Evolutionary conservation across 2,113 vertebrate genomes (phyloP).

Genomic region (Xiphophorus hellerii): DNA sequence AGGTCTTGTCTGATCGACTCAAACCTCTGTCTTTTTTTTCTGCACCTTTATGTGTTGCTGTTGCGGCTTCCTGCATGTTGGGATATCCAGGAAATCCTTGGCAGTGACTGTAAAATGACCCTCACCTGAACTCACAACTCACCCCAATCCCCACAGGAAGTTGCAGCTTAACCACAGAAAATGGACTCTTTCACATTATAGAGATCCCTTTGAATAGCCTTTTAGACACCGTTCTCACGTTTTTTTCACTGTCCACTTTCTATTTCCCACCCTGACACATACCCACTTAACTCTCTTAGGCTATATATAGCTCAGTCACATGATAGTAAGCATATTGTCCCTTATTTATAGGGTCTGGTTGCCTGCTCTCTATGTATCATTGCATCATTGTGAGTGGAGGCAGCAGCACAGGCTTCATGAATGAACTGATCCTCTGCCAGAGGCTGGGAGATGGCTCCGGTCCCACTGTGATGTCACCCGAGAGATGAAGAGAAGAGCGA

Average conservation of each 20-base stretch:
- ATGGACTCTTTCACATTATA: conserved; percentile 40
- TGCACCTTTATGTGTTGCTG: conserved; percentile 11
- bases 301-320: conserved; percentile 69
- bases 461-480: conserved; percentile 81
- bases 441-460: conserved; percentile 73
- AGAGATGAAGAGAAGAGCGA: conserved; percentile 62
- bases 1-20: conserved; percentile 22
- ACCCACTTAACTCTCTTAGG: conserved; percentile 45
- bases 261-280: conserved; percentile 39
- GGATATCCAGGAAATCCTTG: conserved; percentile 27
- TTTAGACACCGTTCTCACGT: conserved; percentile 35
- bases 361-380: conserved; percentile 63
- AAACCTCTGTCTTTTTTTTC: conserved; percentile 10
- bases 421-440: conserved; percentile 75
- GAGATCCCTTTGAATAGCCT: conserved; percentile 23
- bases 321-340: conserved; percentile 68
- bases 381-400: conserved; percentile 75
- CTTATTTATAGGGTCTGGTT: conserved; percentile 65
- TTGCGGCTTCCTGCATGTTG: conserved; percentile 17
- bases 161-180: conserved; percentile 66
- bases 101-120: conserved; percentile 44
- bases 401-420: conserved; percentile 75
- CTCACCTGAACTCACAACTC: conserved; percentile 46
- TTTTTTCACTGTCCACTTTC: conserved; percentile 37
- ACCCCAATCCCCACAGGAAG: conserved; percentile 62